phyloP scores from a whole-genome alignment of 1,140 invertebrate genomes.

The Periplaneta americana region DNA sequence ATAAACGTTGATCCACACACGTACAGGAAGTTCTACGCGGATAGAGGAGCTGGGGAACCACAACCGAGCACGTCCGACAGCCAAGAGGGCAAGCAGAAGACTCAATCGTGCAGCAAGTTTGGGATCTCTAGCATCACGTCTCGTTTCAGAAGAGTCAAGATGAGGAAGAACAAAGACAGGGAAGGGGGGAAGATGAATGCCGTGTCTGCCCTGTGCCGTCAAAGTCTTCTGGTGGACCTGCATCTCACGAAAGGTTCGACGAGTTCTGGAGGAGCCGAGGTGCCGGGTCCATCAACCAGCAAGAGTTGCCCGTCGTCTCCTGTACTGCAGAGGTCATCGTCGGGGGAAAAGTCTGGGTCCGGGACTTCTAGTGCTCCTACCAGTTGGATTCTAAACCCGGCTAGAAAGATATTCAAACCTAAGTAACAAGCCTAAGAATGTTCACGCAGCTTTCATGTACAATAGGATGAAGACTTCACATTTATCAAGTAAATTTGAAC shows the following conservation, averaged over 20 bases:
- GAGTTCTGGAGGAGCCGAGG: constrained; percentile 20
- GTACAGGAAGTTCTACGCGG: not conserved
- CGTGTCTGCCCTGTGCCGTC: constrained; percentile 55
- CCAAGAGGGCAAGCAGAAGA: not conserved
- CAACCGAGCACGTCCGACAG: constrained; percentile 19
- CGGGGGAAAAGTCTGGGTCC: not conserved
- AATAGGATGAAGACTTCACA: not conserved
- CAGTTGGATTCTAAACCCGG: constrained; percentile 11
- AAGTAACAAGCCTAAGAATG: not conserved
- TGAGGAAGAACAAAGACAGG: constrained; percentile 40
- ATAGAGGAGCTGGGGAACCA: not conserved
- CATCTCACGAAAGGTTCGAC: constrained; percentile 19
- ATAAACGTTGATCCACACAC: constrained; percentile 49
- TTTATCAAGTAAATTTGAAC: too few species aligned
- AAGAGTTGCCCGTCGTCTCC: constrained; percentile 31
- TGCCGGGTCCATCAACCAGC: constrained; percentile 16
- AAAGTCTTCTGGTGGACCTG: constrained; percentile 57
- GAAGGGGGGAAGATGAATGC: constrained; percentile 42
- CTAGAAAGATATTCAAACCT: constrained; percentile 5
- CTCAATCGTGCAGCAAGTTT: constrained; percentile 30
- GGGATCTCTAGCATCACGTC: constrained; percentile 56
- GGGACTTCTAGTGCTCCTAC: not conserved
- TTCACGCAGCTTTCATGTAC: not conserved
- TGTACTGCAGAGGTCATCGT: constrained; percentile 20
- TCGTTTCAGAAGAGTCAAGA: constrained; percentile 50